A percentile compares a stretch with the other conserved stretches of the same genome.
These are phyloP conservation scores for Silurus glanis DNA, from an alignment of 2,113 vertebrate genomes.

Conservation along the genomic window DNA sequence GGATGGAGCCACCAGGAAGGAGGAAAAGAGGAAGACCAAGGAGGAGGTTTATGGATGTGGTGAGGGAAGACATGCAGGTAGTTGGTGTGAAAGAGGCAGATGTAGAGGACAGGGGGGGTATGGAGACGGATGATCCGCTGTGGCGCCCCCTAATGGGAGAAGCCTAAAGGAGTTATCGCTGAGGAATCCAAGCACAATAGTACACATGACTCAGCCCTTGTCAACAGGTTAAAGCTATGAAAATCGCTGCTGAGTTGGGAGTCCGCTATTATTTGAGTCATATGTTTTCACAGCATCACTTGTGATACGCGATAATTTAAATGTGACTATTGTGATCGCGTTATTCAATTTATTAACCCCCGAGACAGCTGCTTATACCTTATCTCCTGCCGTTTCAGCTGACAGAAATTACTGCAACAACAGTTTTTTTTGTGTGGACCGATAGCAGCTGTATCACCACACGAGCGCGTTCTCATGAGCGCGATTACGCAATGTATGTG, in stretches of 20 bases:
- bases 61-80: too few species aligned
- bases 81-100: too few species aligned
- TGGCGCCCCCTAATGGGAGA: too few species aligned
- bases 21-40: too few species aligned
- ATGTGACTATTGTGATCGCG: too few species aligned
- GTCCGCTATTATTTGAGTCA: neutral
- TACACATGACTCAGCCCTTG: neutral
- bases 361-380: neutral
- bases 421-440: neutral
- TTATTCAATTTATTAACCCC: neutral
- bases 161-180: neutral
- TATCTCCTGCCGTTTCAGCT: neutral
- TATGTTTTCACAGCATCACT: neutral
- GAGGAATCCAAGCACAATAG: neutral
- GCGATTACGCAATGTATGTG: neutral
- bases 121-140: too few species aligned
- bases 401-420: conserved; percentile 26
- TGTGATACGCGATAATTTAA: neutral
- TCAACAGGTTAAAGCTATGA: neutral
- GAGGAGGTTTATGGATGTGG: too few species aligned
- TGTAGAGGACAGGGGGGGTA: too few species aligned
- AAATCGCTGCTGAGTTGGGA: neutral
- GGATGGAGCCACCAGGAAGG: too few species aligned
- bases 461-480: neutral
- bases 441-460: neutral